Percentiles rank a stretch among this genome's conserved stretches.
Conservation (phyloP, 2,888 invertebrate species). For the Agapostemon virescens region DNA sequence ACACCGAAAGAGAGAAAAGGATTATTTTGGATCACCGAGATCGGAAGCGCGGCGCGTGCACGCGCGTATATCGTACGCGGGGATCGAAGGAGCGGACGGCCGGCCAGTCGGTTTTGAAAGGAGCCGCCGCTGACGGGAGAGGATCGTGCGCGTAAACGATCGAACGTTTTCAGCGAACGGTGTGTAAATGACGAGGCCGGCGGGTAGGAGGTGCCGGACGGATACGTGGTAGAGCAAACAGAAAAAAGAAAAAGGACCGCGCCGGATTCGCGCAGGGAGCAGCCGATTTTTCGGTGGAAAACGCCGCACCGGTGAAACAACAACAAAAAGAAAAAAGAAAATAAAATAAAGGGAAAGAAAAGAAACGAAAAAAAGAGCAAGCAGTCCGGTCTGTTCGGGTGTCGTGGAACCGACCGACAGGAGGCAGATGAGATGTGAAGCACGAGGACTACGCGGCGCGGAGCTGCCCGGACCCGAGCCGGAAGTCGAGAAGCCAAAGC, state of each 20-base stretch:
- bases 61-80: neutral
- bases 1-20: neutral
- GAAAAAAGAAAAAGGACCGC: neutral
- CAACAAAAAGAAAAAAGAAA: too few species aligned
- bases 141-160: conserved; percentile 46
- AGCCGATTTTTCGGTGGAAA: neutral
- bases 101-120: conserved; percentile 21
- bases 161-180: conserved; percentile 46
- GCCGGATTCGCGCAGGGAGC: neutral
- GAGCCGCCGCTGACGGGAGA: conserved; percentile 26
- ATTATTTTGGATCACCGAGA: neutral
- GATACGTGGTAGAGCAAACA: conserved; percentile 32
- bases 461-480: conserved; percentile 56
- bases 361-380: too few species aligned
- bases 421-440: conserved; percentile 75
- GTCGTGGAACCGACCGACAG: conserved; percentile 42
- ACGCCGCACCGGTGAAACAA: neutral
- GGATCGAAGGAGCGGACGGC: neutral
- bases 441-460: conserved; percentile 58
- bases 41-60: conserved; percentile 4
- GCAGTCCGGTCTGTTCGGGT: conserved; percentile 1
- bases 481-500: conserved; percentile 54
- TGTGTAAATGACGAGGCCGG: conserved; percentile 48
- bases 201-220: conserved; percentile 35
- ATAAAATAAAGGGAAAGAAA: too few species aligned